phyloP scores from a whole-genome alignment of 92 coral and sea anemone species.

The Epizoanthus fatuus region DNA sequence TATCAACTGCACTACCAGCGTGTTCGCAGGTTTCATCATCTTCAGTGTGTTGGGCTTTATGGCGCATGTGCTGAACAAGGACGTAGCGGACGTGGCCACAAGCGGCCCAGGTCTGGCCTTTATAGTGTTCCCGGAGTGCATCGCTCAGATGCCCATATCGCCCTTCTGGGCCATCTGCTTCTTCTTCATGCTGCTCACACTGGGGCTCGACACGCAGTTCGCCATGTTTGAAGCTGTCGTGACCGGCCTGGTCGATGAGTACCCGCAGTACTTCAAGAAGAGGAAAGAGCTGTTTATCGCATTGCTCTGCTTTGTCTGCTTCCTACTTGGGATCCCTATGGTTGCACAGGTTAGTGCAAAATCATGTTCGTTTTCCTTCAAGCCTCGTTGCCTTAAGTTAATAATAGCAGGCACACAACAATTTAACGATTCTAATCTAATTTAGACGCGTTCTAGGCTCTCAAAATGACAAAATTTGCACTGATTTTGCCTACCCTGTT shows the following conservation, averaged over 20 bases:
- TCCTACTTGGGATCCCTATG: slow-evolving; percentile 92
- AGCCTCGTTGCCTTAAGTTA: not conserved
- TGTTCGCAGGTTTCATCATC: slow-evolving; percentile 97
- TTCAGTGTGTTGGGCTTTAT: slow-evolving; percentile 99
- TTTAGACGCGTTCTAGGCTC: too few species aligned
- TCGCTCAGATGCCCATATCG: slow-evolving; percentile 99
- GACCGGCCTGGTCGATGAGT: slow-evolving; percentile 99
- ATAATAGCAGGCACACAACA: too few species aligned
- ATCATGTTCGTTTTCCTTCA: not conserved
- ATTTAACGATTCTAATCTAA: too few species aligned
- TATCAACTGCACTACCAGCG: slow-evolving; percentile 98
- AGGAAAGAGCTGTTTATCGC: slow-evolving; percentile 93
- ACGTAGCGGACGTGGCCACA: slow-evolving; percentile 89
- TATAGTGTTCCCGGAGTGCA: slow-evolving; percentile 99
- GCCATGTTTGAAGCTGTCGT: slow-evolving; percentile 99
- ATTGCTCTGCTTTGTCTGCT: slow-evolving; percentile 84
- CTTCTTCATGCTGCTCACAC: slow-evolving; percentile 97
- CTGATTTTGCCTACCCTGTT: too few species aligned
- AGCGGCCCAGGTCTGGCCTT: slow-evolving; percentile 99
- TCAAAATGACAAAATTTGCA: too few species aligned
- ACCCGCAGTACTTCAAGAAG: slow-evolving; percentile 75
- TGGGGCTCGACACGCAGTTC: slow-evolving; percentile 99
- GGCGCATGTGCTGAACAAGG: slow-evolving; percentile 95
- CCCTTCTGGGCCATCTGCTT: slow-evolving; percentile 97
- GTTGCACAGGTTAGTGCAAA: slow-evolving; percentile 74